Conservation (phyloP, 2,888 invertebrate genomes). For the Phengaris arion region DNA sequence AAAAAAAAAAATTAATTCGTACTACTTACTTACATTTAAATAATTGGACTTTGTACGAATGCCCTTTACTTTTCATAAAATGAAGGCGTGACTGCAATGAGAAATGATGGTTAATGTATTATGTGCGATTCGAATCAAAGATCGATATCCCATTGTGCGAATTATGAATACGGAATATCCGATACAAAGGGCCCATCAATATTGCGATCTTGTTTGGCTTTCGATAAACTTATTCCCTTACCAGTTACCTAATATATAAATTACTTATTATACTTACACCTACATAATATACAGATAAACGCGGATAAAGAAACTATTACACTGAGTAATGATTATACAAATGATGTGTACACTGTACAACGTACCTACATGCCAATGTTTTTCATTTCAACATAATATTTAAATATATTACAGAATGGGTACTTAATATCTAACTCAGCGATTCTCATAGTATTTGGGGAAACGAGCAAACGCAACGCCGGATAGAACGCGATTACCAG, state of each 20-base stretch:
- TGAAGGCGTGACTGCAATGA: conserved; percentile 42
- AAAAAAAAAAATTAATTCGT: neutral
- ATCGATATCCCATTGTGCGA: conserved; percentile 44
- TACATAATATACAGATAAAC: too few relatives aligned
- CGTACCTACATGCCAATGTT: too few relatives aligned
- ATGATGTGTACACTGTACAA: too few relatives aligned
- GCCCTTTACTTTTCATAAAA: conserved; percentile 30
- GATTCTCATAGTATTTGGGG: neutral
- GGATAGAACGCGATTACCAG: neutral
- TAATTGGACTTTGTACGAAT: conserved; percentile 27
- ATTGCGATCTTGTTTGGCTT: conserved; percentile 40
- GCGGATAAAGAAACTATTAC: too few relatives aligned
- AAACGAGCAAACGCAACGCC: neutral
- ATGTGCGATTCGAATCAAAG: conserved; percentile 43
- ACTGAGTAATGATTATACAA: too few relatives aligned
- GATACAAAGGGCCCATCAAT: conserved; percentile 41
- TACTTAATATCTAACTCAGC: too few relatives aligned
- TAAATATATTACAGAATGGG: too few relatives aligned
- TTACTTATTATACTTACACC: too few relatives aligned
- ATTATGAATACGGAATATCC: conserved; percentile 39
- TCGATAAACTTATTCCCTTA: conserved; percentile 18
- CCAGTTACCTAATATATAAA: too few relatives aligned
- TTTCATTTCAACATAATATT: too few relatives aligned
- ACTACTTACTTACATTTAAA: neutral
- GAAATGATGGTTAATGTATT: conserved; percentile 46